Base-by-base conservation (phyloP, 2,888 invertebrate genomes). In the Gymnocheta viridis region DNA sequence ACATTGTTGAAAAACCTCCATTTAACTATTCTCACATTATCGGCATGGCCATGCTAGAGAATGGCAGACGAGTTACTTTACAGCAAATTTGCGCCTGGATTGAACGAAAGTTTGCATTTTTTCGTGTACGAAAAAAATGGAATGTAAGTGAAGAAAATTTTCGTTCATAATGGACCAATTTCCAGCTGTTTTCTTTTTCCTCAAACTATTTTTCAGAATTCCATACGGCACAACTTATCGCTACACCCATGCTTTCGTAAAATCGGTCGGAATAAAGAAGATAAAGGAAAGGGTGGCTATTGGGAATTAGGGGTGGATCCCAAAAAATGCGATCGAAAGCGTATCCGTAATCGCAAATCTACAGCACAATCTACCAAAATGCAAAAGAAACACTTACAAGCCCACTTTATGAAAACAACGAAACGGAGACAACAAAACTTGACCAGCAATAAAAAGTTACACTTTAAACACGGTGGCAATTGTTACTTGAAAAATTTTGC, bases 1-100 rank as follows among this genome's bases (percentile, higher is more conserved):
- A 91, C 79, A 85, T 89, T 2, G 86, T 86, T 1, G 89, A 90
- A n/a, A 92, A 92, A 60, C 92, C 92, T 0, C 91, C 92, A 0
- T 92, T 92, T 70, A 92, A 92, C 77, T 92, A 92, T 80, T 91
- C 92, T 0, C 91, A 92, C 85, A 92, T 92, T 3, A 92, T 92
- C 54, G 92, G 91, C 1, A 92, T 92, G 92, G 92, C 91, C 9
- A 91, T 92, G 90, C 79, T 92, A 9, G 91, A 92, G 67, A 90
- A 90, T 67, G 92, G 92, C 2, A 74, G 47, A 35, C 86, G 90
- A 3, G 89, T 91, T 66, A 92, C 92, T 1, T 86, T 92, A 2
- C 91, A 92, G 66, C 90, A 92, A 80, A 91, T 92, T 56, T 92
- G 92, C 74, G 85, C 90, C 5, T 92, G 92, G 92, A 92, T 92